These are phyloP conservation scores for Brienomyrus brachyistius DNA, from an alignment of 2,113 vertebrate genomes.

Conservation along the genomic window DNA sequence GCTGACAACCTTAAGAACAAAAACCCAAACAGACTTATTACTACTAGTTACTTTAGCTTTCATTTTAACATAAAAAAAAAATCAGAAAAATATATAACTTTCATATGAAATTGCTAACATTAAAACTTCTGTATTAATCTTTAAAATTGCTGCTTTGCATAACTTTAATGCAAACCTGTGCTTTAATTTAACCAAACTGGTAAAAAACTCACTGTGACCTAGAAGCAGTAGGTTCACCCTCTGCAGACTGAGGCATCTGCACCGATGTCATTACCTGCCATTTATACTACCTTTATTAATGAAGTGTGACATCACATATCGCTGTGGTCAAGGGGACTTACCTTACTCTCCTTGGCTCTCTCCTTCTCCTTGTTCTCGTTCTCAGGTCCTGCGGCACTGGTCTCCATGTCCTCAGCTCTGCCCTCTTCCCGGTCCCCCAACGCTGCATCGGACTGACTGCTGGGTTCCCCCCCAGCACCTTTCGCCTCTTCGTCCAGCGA, in stretches of 20 bases:
- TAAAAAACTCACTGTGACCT: neutral
- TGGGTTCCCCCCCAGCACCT: neutral
- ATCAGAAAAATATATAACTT: neutral
- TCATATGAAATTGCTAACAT: neutral
- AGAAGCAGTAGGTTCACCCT: neutral
- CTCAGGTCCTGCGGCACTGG: slow-evolving; percentile 31
- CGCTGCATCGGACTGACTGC: slow-evolving; percentile 16
- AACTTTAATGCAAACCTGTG: neutral
- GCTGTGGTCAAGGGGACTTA: slow-evolving; percentile 35
- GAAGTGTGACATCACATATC: neutral
- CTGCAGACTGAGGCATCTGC: neutral
- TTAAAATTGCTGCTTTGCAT: neutral
- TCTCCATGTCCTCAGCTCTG: slow-evolving; percentile 41
- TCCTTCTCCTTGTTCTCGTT: slow-evolving; percentile 55
- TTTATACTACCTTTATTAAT: neutral
- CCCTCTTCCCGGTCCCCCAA: slow-evolving; percentile 39
- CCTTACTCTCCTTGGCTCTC: slow-evolving; percentile 56
- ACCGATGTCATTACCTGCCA: neutral
- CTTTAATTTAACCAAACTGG: neutral
- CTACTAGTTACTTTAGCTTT: neutral
- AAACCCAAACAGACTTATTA: neutral
- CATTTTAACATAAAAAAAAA: neutral
- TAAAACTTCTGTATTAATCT: neutral
- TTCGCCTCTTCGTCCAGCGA: slow-evolving; percentile 57
- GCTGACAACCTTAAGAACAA: neutral